These are phyloP conservation scores for Parotocinclus haroldoi DNA, from an alignment of 2,797 vertebrate species.

Conservation along the genomic window DNA sequence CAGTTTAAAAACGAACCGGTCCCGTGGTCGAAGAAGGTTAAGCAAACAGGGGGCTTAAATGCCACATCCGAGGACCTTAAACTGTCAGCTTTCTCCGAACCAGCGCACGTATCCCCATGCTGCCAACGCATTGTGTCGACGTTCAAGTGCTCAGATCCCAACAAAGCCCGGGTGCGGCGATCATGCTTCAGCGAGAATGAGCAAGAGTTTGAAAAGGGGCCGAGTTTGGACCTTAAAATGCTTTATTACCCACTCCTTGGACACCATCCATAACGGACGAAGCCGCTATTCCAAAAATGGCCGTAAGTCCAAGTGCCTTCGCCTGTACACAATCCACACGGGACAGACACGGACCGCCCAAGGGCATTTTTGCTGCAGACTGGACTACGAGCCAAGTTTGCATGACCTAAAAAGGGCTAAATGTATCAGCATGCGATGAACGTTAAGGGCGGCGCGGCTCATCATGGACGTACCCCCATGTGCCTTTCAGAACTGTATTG, in stretches of 20 bases:
- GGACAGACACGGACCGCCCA: constrained; percentile 5
- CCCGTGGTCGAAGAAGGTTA: constrained; percentile 43
- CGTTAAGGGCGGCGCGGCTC: not conserved
- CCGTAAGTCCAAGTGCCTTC: constrained; percentile 12
- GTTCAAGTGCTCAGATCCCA: not conserved
- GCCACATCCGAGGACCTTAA: constrained; percentile 17
- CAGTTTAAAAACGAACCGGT: constrained; percentile 35
- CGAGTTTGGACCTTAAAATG: constrained; percentile 34
- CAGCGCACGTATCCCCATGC: constrained; percentile 13
- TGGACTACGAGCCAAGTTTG: constrained; percentile 21
- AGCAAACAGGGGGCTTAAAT: constrained; percentile 38
- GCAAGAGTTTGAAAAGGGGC: constrained; percentile 24
- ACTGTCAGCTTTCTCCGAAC: constrained; percentile 21
- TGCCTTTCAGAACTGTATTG: constrained; percentile 12
- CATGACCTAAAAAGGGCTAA: constrained; percentile 17
- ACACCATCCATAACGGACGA: constrained; percentile 35
- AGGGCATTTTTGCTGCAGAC: constrained; percentile 26
- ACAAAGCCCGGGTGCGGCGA: constrained; percentile 13
- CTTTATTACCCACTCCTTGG: constrained; percentile 15
- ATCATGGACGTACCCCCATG: constrained; percentile 9
- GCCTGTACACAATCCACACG: constrained; percentile 34
- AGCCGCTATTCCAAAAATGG: constrained; percentile 21
- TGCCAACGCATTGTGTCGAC: not conserved
- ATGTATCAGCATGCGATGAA: constrained; percentile 16
- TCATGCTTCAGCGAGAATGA: constrained; percentile 25